Conservation (phyloP, 2,113 vertebrate genomes). For the Paramisgurnus dabryanus region DNA sequence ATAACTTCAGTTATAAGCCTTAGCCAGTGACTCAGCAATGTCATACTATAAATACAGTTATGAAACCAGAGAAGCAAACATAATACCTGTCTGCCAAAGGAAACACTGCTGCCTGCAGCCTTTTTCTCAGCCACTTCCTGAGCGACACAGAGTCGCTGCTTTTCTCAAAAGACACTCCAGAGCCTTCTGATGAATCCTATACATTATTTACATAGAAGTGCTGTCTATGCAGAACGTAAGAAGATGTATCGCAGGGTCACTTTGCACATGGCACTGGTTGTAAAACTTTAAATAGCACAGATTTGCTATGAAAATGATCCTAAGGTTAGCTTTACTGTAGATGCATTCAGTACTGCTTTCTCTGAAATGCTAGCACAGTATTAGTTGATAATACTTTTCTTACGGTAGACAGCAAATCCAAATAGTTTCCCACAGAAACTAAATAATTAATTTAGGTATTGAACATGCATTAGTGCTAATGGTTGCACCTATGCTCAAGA, state of each 20-base stretch:
- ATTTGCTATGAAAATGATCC: neutral
- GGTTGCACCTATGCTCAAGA: too few species aligned
- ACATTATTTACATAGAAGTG: slow-evolving; percentile 30
- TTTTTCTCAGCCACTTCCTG: neutral
- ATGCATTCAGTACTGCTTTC: neutral
- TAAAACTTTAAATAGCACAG: slow-evolving; percentile 14
- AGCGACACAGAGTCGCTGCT: neutral
- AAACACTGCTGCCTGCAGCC: neutral
- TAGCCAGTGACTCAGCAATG: slow-evolving; percentile 27
- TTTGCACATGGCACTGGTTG: neutral
- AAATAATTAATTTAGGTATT: too few species aligned
- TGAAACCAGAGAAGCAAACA: slow-evolving; percentile 40
- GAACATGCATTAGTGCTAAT: too few species aligned
- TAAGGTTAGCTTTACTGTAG: neutral
- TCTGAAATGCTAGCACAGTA: too few species aligned
- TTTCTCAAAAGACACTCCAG: neutral
- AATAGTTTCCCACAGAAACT: too few species aligned
- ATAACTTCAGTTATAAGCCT: neutral
- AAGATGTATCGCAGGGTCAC: slow-evolving; percentile 22
- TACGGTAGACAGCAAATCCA: too few species aligned
- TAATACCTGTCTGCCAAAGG: slow-evolving; percentile 30
- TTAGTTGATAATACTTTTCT: too few species aligned
- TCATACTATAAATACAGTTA: slow-evolving; percentile 26
- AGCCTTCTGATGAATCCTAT: slow-evolving; percentile 6
- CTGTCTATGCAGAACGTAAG: neutral